Evolutionary conservation across 2,888 invertebrate genomes (phyloP).

Genomic region (Mystacides longicornis): DNA sequence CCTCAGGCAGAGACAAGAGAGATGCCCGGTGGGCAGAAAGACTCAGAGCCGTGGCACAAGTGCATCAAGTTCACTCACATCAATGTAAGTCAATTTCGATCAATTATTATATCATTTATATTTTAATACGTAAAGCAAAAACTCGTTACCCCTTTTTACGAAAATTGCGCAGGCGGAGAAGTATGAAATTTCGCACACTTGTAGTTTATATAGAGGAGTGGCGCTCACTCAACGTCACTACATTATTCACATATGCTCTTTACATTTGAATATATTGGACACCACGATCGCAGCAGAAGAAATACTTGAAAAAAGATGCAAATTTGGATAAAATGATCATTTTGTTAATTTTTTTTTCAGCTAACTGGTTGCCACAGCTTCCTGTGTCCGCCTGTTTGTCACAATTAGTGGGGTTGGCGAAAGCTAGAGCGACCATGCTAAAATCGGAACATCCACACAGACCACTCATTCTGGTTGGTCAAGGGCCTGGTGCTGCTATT

Average conservation of each 20-base stretch:
- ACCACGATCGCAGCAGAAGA: no score
- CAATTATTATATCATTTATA: background rate
- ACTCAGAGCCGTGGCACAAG: slow-evolving; percentile 30
- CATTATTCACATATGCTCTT: no score
- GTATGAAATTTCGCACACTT: no score
- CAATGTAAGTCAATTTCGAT: slow-evolving; percentile 20
- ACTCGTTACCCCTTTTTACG: no score
- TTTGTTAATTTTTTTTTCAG: slow-evolving; percentile 7
- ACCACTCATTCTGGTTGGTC: slow-evolving; percentile 55
- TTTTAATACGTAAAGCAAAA: no score
- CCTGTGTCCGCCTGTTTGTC: slow-evolving; percentile 22
- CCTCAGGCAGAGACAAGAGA: slow-evolving; percentile 31
- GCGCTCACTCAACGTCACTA: no score
- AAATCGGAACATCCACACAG: slow-evolving; percentile 37
- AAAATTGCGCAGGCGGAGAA: no score
- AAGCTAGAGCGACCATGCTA: slow-evolving; percentile 18
- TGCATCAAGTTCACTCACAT: slow-evolving; percentile 25
- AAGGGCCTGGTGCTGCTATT: slow-evolving; percentile 52
- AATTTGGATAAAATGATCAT: background rate
- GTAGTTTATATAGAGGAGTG: no score
- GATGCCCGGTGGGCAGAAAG: slow-evolving; percentile 31
- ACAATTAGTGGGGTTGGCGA: slow-evolving; percentile 17
- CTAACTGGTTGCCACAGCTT: slow-evolving; percentile 21
- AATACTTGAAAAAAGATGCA: no score
- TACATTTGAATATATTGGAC: no score